Conservation (phyloP, 2,797 vertebrate genomes). For the Cynodonichthys magdalenae region DNA sequence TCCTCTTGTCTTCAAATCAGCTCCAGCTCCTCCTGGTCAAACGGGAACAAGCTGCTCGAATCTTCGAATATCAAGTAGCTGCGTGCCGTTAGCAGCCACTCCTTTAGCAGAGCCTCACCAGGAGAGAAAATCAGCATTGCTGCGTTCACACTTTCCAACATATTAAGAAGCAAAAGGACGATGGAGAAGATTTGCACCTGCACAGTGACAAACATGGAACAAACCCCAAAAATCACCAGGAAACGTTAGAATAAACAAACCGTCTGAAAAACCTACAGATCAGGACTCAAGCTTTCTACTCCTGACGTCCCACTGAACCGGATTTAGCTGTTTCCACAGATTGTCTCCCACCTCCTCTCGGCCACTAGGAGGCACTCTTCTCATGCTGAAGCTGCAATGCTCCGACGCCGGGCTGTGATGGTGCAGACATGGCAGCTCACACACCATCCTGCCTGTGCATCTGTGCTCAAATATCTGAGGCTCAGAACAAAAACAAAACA, state of each 20-base stretch:
- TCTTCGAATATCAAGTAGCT: slow-evolving; percentile 76
- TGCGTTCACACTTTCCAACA: slow-evolving; percentile 41
- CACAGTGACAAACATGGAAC: slow-evolving; percentile 53
- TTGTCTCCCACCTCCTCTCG: slow-evolving; percentile 31
- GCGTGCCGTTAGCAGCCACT: slow-evolving; percentile 26
- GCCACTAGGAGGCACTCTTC: slow-evolving; percentile 85
- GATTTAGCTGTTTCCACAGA: slow-evolving; percentile 72
- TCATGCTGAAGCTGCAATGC: slow-evolving; percentile 66
- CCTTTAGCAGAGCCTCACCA: slow-evolving; percentile 34
- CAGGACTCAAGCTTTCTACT: slow-evolving; percentile 36
- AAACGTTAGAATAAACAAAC: slow-evolving; percentile 69
- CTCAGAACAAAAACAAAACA: slow-evolving; percentile 40
- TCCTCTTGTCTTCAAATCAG: slow-evolving; percentile 78
- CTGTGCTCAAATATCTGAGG: slow-evolving; percentile 57
- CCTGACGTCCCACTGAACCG: slow-evolving; percentile 65
- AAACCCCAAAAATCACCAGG: slow-evolving; percentile 60
- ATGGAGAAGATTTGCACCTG: slow-evolving; percentile 56
- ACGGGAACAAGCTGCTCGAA: slow-evolving; percentile 61
- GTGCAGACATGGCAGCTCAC: slow-evolving; percentile 51
- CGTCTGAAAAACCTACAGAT: slow-evolving; percentile 39
- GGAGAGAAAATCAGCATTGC: slow-evolving; percentile 24
- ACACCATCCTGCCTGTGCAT: slow-evolving; percentile 47
- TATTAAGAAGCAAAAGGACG: slow-evolving; percentile 30
- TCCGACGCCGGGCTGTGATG: slow-evolving; percentile 39
- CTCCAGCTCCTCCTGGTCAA: slow-evolving; percentile 70